phyloP scores from a whole-genome alignment of 2,113 vertebrate genomes.

The Taxidea taxus region DNA sequence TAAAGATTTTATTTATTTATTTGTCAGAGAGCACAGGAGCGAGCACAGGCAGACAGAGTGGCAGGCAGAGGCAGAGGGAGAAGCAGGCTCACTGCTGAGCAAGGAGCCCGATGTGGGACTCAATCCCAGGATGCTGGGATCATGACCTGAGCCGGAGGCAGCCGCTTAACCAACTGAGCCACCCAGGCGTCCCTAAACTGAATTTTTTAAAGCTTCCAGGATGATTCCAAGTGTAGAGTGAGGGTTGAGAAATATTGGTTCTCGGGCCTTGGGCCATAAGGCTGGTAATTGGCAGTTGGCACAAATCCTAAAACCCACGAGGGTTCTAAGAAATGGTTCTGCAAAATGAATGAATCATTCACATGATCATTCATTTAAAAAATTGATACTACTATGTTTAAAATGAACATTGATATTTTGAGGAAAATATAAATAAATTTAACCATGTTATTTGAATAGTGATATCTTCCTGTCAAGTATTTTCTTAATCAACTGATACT shows the following conservation, averaged over 20 bases:
- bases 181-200: too few species aligned
- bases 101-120: too few species aligned
- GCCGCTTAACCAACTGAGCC: too few species aligned
- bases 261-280: not conserved
- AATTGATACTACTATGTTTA: not conserved
- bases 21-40: too few species aligned
- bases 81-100: too few species aligned
- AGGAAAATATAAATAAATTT: not conserved
- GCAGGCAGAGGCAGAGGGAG: too few species aligned
- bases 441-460: not conserved
- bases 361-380: not conserved
- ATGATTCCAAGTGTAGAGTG: not conserved
- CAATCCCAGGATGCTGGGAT: too few species aligned
- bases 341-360: not conserved
- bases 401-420: not conserved
- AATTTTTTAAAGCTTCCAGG: not conserved
- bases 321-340: not conserved
- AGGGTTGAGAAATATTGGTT: not conserved
- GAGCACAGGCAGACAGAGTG: too few species aligned
- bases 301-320: not conserved
- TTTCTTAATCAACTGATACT: not conserved
- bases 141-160: too few species aligned
- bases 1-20: too few species aligned
- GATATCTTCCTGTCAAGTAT: not conserved
- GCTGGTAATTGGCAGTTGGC: not conserved